These are phyloP conservation scores for Hyperoplus immaculatus DNA, from an alignment of 2,797 vertebrate genomes.

Conservation along the genomic window DNA sequence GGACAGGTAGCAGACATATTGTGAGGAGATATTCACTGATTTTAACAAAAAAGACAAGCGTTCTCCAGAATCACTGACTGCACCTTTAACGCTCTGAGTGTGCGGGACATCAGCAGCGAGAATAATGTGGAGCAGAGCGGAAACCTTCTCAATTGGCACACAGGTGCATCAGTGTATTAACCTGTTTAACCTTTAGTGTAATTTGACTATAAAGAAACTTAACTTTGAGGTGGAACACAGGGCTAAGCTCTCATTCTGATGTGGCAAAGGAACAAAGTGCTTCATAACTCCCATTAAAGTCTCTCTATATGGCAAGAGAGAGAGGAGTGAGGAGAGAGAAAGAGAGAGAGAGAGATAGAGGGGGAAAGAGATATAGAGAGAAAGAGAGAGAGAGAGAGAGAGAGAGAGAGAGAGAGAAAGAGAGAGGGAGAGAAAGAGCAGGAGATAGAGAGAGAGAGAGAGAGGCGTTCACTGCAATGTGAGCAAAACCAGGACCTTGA, in stretches of 20 bases:
- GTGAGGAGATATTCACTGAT: no score
- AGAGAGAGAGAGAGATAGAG: no score
- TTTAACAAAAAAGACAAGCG: no score
- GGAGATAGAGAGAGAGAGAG: no score
- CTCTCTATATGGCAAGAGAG: slow-evolving; percentile 14
- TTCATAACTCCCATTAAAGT: slow-evolving; percentile 7
- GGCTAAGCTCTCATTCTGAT: slow-evolving; percentile 22
- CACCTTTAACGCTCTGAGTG: slow-evolving; percentile 34
- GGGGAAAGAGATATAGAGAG: no score
- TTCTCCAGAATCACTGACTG: no score
- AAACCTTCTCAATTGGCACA: slow-evolving; percentile 41
- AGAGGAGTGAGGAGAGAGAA: no score
- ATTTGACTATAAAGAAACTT: no score
- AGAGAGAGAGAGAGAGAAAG: no score
- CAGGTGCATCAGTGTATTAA: slow-evolving; percentile 25
- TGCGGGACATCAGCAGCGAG: slow-evolving; percentile 35
- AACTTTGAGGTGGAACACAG: slow-evolving; percentile 13
- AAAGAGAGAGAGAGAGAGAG: no score
- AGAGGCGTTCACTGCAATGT: slow-evolving; percentile 25
- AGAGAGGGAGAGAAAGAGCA: neutral
- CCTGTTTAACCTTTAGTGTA: neutral
- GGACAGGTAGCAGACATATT: no score
- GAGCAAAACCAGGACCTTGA: slow-evolving; percentile 59
- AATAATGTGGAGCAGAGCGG: slow-evolving; percentile 32
- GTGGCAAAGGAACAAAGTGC: slow-evolving; percentile 18